phyloP scores from a whole-genome alignment of 2,113 vertebrate species.

The Menura novaehollandiae region DNA sequence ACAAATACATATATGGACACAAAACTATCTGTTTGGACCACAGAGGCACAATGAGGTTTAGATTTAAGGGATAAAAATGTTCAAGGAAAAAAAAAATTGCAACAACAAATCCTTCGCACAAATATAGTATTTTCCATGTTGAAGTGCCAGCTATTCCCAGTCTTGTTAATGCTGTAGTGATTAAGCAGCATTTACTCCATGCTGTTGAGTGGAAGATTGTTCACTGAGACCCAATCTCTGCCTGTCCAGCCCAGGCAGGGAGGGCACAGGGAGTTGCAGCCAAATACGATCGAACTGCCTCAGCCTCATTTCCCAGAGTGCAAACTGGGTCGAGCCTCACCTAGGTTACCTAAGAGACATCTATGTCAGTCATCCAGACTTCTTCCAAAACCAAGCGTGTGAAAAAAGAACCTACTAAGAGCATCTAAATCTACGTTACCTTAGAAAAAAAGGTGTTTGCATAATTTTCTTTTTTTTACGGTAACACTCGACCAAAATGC shows the following conservation, averaged over 20 bases:
- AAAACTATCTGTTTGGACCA: accelerated
- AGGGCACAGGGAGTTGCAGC: too few species aligned
- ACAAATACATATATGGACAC: neutral
- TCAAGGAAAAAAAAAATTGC: neutral
- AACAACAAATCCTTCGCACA: neutral
- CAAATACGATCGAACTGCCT: neutral
- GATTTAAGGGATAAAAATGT: neutral
- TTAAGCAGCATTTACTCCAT: neutral
- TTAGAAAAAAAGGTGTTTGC: neutral
- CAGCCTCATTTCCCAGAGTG: neutral
- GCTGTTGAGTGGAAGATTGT: neutral
- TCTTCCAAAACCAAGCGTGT: neutral
- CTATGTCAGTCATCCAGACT: neutral
- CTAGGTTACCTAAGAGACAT: neutral
- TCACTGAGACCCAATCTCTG: neutral
- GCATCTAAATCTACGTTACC: neutral
- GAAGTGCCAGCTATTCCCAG: neutral
- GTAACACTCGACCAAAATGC: neutral
- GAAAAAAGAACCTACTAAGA: neutral
- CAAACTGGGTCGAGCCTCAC: neutral
- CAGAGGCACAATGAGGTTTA: neutral
- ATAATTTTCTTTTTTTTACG: neutral
- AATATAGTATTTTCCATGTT: neutral
- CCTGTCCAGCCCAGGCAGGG: neutral
- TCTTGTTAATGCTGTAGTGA: neutral